phyloP scores from a whole-genome alignment of 37 sponge, comb jelly and placozoan species.

The Petrosia ficiformis region DNA sequence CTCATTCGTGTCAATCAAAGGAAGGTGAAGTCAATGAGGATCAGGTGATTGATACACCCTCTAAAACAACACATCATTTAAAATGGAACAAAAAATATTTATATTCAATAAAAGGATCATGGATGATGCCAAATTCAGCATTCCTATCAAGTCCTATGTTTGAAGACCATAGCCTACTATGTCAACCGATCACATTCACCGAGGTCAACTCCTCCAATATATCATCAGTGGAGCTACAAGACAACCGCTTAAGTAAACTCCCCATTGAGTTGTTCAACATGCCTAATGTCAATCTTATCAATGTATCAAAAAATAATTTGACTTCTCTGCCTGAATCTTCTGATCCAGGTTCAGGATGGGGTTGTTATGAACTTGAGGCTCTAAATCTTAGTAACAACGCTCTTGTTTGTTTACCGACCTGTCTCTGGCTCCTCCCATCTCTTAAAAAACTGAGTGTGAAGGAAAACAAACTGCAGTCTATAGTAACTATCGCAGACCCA shows the following conservation, averaged over 20 bases:
- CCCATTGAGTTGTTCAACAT: slow-evolving; percentile 56
- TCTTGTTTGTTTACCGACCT: slow-evolving; percentile 28
- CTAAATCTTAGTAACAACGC: slow-evolving; percentile 25
- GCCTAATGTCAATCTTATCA: slow-evolving; percentile 26
- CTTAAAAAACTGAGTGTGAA: slow-evolving; percentile 6
- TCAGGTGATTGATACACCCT: not conserved
- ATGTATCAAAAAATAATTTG: slow-evolving; percentile 38
- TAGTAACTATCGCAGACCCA: not conserved
- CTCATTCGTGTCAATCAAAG: slow-evolving; percentile 17
- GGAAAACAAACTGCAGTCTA: slow-evolving; percentile 23
- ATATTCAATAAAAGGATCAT: slow-evolving; percentile 9
- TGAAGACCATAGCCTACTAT: not conserved
- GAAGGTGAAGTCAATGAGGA: not conserved
- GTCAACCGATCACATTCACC: not conserved
- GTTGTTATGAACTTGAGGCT: not conserved
- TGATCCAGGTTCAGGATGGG: not conserved
- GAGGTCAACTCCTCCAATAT: slow-evolving; percentile 2
- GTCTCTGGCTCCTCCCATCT: slow-evolving; percentile 45
- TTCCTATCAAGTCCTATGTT: not conserved
- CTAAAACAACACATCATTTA: slow-evolving; percentile 11
- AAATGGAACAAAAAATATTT: slow-evolving; percentile 46
- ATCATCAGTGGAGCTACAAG: slow-evolving; percentile 20
- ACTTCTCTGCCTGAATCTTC: slow-evolving; percentile 14
- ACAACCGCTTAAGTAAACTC: slow-evolving; percentile 29
- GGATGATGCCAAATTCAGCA: slow-evolving; percentile 19